Evolutionary conservation across 2,888 invertebrate species (phyloP).

Genomic region (Junonia oenone): DNA sequence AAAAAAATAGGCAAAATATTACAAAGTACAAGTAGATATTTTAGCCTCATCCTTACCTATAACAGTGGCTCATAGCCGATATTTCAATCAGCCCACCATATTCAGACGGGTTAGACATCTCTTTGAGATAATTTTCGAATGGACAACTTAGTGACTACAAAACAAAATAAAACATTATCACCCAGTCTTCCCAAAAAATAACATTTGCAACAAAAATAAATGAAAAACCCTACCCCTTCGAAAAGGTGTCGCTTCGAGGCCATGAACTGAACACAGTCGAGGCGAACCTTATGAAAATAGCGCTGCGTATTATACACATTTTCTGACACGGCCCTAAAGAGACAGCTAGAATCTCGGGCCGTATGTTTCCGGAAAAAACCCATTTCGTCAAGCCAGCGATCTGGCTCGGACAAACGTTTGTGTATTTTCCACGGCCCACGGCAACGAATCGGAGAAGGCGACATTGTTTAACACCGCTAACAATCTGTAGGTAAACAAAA

Average conservation of each 20-base stretch:
- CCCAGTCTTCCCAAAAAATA: not conserved
- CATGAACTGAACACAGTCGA: conserved; percentile 87
- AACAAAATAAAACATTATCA: conserved; percentile 44
- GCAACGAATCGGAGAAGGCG: conserved; percentile 68
- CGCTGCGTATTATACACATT: conserved; percentile 86
- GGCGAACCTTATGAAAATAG: conserved; percentile 86
- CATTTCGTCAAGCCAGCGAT: conserved; percentile 88
- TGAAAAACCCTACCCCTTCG: conserved; percentile 70
- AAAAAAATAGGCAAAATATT: no score
- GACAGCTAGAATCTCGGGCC: conserved; percentile 91
- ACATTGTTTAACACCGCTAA: conserved; percentile 61
- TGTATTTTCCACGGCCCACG: conserved; percentile 72
- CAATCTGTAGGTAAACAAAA: conserved; percentile 76
- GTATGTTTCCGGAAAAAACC: conserved; percentile 92
- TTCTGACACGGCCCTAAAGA: conserved; percentile 93
- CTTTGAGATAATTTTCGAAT: conserved; percentile 83
- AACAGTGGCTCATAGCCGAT: conserved; percentile 84
- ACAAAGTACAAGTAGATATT: not conserved
- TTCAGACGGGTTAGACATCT: conserved; percentile 84
- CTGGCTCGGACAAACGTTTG: conserved; percentile 76
- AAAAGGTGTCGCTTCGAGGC: conserved; percentile 82
- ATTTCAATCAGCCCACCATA: conserved; percentile 85
- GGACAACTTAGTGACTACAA: conserved; percentile 81
- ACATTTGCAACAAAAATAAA: conserved; percentile 28
- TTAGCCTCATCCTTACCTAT: conserved; percentile 74